Evolutionary conservation across 1,140 invertebrate species (phyloP), one percentile per base, ranked within the genome.

Genomic region (Probaryconus sp.): DNA sequence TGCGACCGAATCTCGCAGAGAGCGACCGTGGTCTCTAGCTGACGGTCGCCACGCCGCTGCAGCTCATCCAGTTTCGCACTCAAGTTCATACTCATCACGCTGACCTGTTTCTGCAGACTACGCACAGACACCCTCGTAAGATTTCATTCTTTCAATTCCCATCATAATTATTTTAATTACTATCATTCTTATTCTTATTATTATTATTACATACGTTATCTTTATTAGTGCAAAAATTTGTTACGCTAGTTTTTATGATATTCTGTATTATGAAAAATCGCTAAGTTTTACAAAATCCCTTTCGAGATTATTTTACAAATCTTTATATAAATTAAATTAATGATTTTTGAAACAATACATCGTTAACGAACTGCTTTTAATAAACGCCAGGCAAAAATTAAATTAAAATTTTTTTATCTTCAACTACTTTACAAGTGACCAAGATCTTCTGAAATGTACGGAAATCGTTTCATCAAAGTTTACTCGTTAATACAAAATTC

Each of bases 81-180:
- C 89, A 96, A 91, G 91, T 96, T 96, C 93, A 95, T 95, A 89
- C 94, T 96, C 95, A 97, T 96, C 90, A 96, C 93, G 91, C 93
- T 95, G 91, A 96, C 94, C 93, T 96, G 95, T 91, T 95, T 95
- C 91, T 96, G 95, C 90, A 96, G 93, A 93, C 94, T 96, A 90
- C 61, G 79, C 73, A 78, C 68, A 87, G 74, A 84, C 72, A 80
- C 60, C 26, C 35, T 48, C 21, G 35, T 75, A 47, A 70, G 63
- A 43, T 63, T 40, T 50, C 28, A 5, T 42, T 63, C 30, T 53
- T 63, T 56, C n/a, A n/a, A 28, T 18, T 9, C 7, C 50, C 63
- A 55, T 43, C 33, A 71, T 31, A 45, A 10, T 30, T 9, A 56
- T 33, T 38, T 10, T 30, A 40, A 28, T 47, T 40, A 4, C 31